Conservation (phyloP, 2,113 vertebrate species). For the Oreocharis arfaki region DNA sequence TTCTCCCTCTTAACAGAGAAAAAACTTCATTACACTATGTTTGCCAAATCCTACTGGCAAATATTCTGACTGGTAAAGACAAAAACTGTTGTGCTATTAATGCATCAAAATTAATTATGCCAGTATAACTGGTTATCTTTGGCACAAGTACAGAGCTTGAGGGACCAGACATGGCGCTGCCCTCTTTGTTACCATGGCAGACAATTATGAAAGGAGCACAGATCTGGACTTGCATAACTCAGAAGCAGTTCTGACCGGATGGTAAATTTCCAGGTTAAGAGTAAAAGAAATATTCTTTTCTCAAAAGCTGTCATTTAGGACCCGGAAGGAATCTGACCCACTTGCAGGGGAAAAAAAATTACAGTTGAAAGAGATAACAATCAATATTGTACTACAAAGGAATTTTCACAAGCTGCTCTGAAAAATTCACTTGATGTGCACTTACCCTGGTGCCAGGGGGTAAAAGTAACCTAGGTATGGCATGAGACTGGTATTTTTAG, state of each 20-base stretch:
- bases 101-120: conserved; percentile 46
- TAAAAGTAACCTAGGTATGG: not conserved
- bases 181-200: conserved; percentile 17
- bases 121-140: conserved; percentile 54
- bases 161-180: not conserved
- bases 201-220: conserved; percentile 36
- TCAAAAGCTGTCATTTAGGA: not conserved
- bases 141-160: conserved; percentile 27
- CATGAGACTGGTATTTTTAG: not conserved
- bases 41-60: not conserved
- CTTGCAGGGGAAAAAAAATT: not conserved
- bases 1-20: not conserved
- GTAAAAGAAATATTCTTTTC: not conserved
- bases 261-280: conserved; percentile 18
- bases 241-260: not conserved
- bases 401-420: not conserved
- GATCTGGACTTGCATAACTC: conserved; percentile 46
- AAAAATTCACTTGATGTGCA: not conserved
- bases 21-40: not conserved
- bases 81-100: conserved; percentile 22
- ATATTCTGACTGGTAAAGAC: not conserved
- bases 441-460: not conserved
- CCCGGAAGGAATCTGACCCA: not conserved
- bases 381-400: not conserved
- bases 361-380: not conserved